Conservation (phyloP, 2,797 vertebrate species). For the Falco columbarius region DNA sequence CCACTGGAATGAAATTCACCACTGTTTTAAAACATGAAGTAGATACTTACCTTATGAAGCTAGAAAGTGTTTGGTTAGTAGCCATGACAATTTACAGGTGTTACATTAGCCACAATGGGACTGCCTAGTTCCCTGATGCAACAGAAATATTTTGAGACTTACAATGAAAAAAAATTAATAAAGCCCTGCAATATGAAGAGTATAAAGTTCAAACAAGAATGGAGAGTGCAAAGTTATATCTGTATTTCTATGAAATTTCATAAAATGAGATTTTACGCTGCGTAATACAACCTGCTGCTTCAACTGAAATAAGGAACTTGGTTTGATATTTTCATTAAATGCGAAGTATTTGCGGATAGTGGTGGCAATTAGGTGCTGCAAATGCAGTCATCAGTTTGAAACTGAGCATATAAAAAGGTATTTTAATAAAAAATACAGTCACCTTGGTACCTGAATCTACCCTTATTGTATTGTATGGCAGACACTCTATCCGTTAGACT, state of each 20-base stretch:
- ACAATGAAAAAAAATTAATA: slow-evolving; percentile 40
- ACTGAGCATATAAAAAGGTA: slow-evolving; percentile 37
- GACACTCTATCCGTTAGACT: background rate
- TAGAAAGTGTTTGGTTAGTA: slow-evolving; percentile 7
- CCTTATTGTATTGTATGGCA: slow-evolving; percentile 20
- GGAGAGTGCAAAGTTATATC: background rate
- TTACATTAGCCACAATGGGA: slow-evolving; percentile 41
- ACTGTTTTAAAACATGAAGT: background rate
- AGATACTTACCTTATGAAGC: slow-evolving; percentile 15
- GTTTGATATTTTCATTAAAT: slow-evolving; percentile 58
- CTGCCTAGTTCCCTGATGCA: background rate
- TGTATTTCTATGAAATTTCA: slow-evolving; percentile 29
- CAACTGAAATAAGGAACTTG: background rate
- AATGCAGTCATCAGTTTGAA: slow-evolving; percentile 41
- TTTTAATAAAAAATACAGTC: slow-evolving; percentile 62
- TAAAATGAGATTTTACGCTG: slow-evolving; percentile 34
- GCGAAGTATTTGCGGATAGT: slow-evolving; percentile 17
- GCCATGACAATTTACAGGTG: slow-evolving; percentile 44
- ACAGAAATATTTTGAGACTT: slow-evolving; percentile 45
- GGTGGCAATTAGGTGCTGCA: slow-evolving; percentile 48
- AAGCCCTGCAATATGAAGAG: slow-evolving; percentile 19
- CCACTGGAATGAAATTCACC: background rate
- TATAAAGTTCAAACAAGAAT: slow-evolving; percentile 39
- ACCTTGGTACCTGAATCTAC: slow-evolving; percentile 26
- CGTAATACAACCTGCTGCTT: background rate